A percentile compares a stretch with the other conserved stretches of the same genome.
Conservation (phyloP, 2,113 vertebrate species). For the Oncorhynchus tshawytscha region DNA sequence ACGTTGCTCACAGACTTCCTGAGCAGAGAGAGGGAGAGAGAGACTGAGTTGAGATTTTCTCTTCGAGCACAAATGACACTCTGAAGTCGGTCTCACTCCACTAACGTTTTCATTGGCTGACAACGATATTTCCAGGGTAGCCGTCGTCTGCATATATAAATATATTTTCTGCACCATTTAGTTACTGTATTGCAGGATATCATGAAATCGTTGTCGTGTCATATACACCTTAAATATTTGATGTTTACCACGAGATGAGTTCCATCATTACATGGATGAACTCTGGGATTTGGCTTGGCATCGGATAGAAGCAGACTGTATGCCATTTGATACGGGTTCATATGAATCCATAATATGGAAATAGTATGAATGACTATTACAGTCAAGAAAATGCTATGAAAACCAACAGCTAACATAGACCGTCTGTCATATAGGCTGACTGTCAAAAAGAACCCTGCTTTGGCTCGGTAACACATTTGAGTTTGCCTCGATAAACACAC, state of each 20-base stretch:
- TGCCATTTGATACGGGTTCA: constrained; percentile 12
- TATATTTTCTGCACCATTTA: constrained; percentile 68
- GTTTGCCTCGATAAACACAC: not conserved
- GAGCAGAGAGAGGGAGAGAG: constrained; percentile 33
- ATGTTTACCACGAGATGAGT: constrained; percentile 42
- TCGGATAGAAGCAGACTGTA: constrained; percentile 8
- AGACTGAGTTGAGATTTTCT: constrained; percentile 52
- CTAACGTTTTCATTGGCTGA: constrained; percentile 61
- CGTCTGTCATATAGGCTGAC: constrained; percentile 2
- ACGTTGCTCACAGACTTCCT: constrained; percentile 66
- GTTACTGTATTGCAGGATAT: constrained; percentile 44
- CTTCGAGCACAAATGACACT: constrained; percentile 58
- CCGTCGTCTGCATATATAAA: constrained; percentile 63
- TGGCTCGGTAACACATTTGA: not conserved
- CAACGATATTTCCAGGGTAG: constrained; percentile 32
- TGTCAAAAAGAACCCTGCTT: constrained; percentile 4
- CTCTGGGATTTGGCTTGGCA: constrained; percentile 17
- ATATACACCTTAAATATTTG: constrained; percentile 61
- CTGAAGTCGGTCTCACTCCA: constrained; percentile 19
- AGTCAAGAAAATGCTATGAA: not conserved
- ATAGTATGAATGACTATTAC: constrained; percentile 2
- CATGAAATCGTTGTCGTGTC: constrained; percentile 61
- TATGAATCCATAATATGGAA: not conserved
- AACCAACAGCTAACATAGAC: constrained; percentile 1
- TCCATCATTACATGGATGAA: constrained; percentile 38